Evolutionary conservation across 1,140 invertebrate species (phyloP).

Genomic region (Cydia fagiglandana): DNA sequence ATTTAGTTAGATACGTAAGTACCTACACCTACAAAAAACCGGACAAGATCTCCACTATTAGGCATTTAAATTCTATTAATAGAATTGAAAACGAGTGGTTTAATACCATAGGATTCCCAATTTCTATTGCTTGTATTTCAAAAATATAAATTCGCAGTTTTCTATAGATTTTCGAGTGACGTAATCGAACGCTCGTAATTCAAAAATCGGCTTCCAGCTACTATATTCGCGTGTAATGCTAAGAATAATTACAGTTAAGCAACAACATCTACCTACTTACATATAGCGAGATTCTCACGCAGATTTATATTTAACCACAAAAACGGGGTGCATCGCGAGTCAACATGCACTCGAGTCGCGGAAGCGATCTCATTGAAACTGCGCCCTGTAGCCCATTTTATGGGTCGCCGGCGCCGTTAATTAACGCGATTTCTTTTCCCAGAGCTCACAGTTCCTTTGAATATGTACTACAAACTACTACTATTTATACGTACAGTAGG

Average conservation of each 20-base stretch:
- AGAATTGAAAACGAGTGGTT: too few relatives aligned
- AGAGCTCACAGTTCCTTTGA: constrained; percentile 8
- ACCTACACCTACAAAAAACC: too few relatives aligned
- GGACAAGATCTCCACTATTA: too few relatives aligned
- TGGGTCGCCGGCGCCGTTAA: constrained; percentile 66
- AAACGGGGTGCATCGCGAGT: constrained; percentile 43
- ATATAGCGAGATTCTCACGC: background rate
- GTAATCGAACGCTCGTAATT: too few relatives aligned
- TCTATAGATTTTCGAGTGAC: too few relatives aligned
- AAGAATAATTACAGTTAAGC: constrained; percentile 1
- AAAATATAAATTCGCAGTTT: too few relatives aligned
- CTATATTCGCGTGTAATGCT: background rate
- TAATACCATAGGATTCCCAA: too few relatives aligned
- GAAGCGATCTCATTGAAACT: constrained; percentile 66
- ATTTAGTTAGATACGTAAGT: too few relatives aligned
- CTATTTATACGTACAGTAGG: background rate
- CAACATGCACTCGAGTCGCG: constrained; percentile 39
- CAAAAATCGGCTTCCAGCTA: too few relatives aligned
- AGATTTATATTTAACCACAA: constrained; percentile 1
- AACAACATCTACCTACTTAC: background rate
- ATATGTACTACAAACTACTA: constrained; percentile 16
- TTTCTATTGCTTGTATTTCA: too few relatives aligned
- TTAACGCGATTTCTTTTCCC: constrained; percentile 57
- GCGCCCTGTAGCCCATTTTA: constrained; percentile 62
- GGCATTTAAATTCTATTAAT: too few relatives aligned